Conservation (phyloP, 2,888 invertebrate genomes). For the Synergus japonicus region DNA sequence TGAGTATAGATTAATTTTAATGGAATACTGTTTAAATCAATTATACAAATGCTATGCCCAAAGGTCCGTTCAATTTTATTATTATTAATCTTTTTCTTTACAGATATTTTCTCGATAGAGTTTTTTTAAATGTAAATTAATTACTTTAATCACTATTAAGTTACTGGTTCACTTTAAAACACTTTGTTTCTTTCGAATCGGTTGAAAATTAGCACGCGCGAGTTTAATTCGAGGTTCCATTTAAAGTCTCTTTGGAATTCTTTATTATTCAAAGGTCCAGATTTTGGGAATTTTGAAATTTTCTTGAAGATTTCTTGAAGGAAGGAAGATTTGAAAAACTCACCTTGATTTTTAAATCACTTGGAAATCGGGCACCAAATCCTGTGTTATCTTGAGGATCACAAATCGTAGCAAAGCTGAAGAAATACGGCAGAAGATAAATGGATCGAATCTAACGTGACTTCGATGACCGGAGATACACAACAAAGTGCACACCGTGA, state of each 20-base stretch:
- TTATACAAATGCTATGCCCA: too few species aligned
- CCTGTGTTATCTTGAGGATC: background rate
- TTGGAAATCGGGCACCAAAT: slow-evolving; percentile 1
- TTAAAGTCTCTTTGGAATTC: background rate
- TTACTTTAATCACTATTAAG: background rate
- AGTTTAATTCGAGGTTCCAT: background rate
- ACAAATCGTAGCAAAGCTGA: slow-evolving; percentile 10
- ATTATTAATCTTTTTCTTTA: too few species aligned
- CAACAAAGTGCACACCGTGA: slow-evolving; percentile 71
- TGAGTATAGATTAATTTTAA: background rate
- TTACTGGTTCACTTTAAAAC: background rate
- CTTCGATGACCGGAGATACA: slow-evolving; percentile 59
- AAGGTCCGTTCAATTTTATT: too few species aligned
- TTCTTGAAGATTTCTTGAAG: background rate
- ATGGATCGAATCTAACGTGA: slow-evolving; percentile 46
- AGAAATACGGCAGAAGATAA: slow-evolving; percentile 39
- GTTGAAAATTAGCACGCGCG: background rate
- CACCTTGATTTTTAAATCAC: slow-evolving; percentile 4
- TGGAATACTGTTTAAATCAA: background rate
- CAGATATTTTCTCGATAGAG: too few species aligned
- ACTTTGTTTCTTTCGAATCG: background rate
- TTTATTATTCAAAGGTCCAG: background rate
- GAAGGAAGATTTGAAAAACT: slow-evolving; percentile 3
- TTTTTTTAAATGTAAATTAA: too few species aligned
- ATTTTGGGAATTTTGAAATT: background rate